Percentiles rank a stretch among this genome's conserved stretches.
phyloP scores from a whole-genome alignment of 1,140 invertebrate species.

The Octopus sinensis region DNA sequence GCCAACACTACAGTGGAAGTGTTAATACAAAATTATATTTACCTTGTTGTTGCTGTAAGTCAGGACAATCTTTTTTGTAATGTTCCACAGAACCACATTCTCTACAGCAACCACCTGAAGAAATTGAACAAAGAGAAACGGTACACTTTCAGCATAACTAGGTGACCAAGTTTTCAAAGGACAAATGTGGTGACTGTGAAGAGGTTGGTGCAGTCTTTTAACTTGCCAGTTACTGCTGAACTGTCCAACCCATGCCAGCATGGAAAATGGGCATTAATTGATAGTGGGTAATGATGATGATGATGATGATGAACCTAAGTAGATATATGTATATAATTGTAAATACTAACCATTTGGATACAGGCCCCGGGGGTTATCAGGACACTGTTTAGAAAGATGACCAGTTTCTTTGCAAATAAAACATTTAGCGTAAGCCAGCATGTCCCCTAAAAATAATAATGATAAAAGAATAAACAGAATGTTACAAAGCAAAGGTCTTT shows the following conservation, averaged over 20 bases:
- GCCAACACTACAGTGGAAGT: no score
- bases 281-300: no score
- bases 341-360: slow-evolving; percentile 71
- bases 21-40: not conserved
- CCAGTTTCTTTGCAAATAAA: slow-evolving; percentile 59
- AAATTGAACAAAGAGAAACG: no score
- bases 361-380: slow-evolving; percentile 67
- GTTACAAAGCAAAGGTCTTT: no score
- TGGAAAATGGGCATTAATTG: no score
- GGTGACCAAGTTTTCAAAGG: no score
- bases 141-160: no score
- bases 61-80: slow-evolving; percentile 78
- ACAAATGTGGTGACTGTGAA: no score
- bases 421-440: slow-evolving; percentile 69
- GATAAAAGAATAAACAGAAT: not conserved
- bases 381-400: slow-evolving; percentile 58
- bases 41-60: slow-evolving; percentile 43
- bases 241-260: no score
- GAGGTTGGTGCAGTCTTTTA: no score
- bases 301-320: no score
- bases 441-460: slow-evolving; percentile 52
- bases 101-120: slow-evolving; percentile 69
- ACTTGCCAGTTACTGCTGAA: no score
- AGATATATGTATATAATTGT: not conserved
- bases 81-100: slow-evolving; percentile 82